These are phyloP conservation scores for Rattus rattus DNA, from an alignment of 2,113 vertebrate species.

Conservation along the genomic window DNA sequence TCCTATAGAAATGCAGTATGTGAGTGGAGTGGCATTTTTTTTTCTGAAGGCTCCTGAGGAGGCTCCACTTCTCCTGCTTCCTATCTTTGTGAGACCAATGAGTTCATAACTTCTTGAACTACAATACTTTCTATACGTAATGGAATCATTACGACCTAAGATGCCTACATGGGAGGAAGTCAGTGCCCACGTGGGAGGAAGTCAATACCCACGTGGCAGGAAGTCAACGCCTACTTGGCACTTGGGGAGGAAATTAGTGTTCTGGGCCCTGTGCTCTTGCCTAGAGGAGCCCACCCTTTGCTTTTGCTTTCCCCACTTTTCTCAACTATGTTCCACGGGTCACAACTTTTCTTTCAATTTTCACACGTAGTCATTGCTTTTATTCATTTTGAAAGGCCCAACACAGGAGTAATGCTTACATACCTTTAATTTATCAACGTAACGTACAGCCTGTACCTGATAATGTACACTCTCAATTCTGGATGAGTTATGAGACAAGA, in stretches of 20 bases:
- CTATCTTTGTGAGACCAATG: background rate
- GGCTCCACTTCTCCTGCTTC: background rate
- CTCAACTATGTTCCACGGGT: background rate
- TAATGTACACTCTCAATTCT: background rate
- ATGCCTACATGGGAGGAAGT: background rate
- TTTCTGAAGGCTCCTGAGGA: background rate
- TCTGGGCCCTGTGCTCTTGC: background rate
- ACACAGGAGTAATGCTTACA: constrained; percentile 22
- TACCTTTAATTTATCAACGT: constrained; percentile 40
- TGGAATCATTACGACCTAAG: background rate
- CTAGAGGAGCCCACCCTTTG: background rate
- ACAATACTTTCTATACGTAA: background rate
- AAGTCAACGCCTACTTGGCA: too few relatives aligned
- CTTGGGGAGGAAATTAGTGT: background rate
- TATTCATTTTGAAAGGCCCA: background rate
- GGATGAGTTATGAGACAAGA: constrained; percentile 26
- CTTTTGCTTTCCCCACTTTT: background rate
- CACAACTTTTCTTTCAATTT: background rate
- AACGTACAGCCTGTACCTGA: background rate
- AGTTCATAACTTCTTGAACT: background rate
- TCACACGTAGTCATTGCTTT: background rate
- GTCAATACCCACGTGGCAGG: background rate
- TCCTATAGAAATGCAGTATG: background rate
- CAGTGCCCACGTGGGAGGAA: background rate
- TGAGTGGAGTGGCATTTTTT: accelerated